Conservation (phyloP, 2,888 invertebrate genomes). For the Meiosimyza platycephala region DNA sequence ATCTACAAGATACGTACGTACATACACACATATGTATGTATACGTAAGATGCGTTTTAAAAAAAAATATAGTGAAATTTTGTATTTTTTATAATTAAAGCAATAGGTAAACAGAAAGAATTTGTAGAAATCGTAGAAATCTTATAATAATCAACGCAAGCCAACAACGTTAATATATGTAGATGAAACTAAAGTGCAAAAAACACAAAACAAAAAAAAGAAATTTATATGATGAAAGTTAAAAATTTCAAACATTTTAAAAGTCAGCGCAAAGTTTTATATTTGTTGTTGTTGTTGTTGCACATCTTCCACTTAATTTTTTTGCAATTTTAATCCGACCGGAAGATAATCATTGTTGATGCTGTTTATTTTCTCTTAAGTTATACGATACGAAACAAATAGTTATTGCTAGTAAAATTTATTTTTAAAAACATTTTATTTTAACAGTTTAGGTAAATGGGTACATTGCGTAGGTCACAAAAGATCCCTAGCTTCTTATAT, state of each 20-base stretch:
- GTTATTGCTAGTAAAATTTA: too few relatives aligned
- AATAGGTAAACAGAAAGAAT: conserved; percentile 7
- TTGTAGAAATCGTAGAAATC: conserved; percentile 27
- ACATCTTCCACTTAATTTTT: neutral
- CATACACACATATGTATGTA: too few relatives aligned
- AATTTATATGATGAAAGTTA: conserved; percentile 28
- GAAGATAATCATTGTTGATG: neutral
- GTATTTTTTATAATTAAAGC: neutral
- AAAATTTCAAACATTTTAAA: conserved; percentile 14
- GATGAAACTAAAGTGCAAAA: neutral
- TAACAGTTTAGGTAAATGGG: too few relatives aligned
- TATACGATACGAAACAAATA: too few relatives aligned
- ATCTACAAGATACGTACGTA: too few relatives aligned
- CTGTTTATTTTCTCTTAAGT: too few relatives aligned
- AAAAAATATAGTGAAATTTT: too few relatives aligned
- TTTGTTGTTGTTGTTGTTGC: neutral
- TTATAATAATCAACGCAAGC: conserved; percentile 1
- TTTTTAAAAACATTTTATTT: too few relatives aligned
- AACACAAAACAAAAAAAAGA: conserved; percentile 2
- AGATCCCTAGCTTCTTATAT: too few relatives aligned
- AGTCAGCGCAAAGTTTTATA: neutral
- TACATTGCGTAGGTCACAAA: too few relatives aligned
- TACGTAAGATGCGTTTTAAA: too few relatives aligned
- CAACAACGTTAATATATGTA: neutral
- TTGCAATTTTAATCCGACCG: conserved; percentile 26